Conservation (phyloP, 30 jellyfish, hydroid and myxozoan genomes). For the Aurelia sp. region DNA sequence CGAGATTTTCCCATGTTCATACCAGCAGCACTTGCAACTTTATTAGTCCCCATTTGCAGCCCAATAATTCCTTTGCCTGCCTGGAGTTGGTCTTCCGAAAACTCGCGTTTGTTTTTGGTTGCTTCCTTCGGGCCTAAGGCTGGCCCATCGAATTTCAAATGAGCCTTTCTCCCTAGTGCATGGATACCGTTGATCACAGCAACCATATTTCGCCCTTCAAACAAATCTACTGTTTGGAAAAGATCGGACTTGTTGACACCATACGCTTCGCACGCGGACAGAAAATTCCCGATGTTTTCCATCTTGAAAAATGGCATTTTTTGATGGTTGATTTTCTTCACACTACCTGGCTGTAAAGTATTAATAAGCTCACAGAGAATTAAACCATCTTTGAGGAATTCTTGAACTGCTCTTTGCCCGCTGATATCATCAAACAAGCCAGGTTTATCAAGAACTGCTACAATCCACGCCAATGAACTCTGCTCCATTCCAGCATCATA, state of each 20-base stretch:
- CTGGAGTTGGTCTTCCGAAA: slow-evolving; percentile 84
- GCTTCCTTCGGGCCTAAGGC: slow-evolving; percentile 94
- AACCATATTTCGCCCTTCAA: slow-evolving; percentile 82
- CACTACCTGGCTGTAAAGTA: slow-evolving; percentile 81
- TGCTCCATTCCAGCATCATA: slow-evolving; percentile 82
- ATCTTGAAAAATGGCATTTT: slow-evolving; percentile 93
- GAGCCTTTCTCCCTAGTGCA: slow-evolving; percentile 95
- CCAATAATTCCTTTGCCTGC: slow-evolving; percentile 93
- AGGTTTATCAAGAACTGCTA: slow-evolving; percentile 82
- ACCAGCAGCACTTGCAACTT: slow-evolving; percentile 95
- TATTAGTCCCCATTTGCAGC: slow-evolving; percentile 92
- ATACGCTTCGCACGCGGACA: slow-evolving; percentile 66
- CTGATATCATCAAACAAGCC: slow-evolving; percentile 67
- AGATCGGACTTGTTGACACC: slow-evolving; percentile 77
- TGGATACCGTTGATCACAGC: slow-evolving; percentile 89
- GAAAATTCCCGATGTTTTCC: slow-evolving; percentile 95
- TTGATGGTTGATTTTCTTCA: slow-evolving; percentile 76
- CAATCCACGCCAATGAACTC: slow-evolving; percentile 94
- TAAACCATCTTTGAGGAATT: slow-evolving; percentile 81
- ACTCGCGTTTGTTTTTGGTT: slow-evolving; percentile 71
- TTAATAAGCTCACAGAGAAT: slow-evolving; percentile 73
- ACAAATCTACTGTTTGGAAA: slow-evolving; percentile 97
- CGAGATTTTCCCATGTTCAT: slow-evolving; percentile 84
- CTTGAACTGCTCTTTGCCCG: slow-evolving; percentile 73
- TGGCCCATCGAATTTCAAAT: slow-evolving; percentile 79